These are phyloP conservation scores for Stegophylla sp. DNA, from an alignment of 2,888 invertebrate genomes.

Conservation along the genomic window DNA sequence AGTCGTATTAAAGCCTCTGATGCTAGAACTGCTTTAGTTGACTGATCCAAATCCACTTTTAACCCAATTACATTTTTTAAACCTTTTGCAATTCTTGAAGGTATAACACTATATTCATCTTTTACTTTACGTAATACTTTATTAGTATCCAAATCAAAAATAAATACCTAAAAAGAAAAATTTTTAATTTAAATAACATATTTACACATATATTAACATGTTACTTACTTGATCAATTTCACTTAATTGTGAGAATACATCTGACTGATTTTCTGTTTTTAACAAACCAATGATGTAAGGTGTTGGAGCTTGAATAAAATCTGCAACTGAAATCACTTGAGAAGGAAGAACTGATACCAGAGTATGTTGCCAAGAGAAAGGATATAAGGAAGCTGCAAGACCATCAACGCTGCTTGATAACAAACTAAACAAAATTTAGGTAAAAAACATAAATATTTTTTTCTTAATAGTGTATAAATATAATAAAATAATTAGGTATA, in stretches of 20 bases:
- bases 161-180: conserved; percentile 70
- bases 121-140: conserved; percentile 74
- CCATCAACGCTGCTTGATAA: conserved; percentile 80
- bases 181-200: neutral
- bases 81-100: conserved; percentile 74
- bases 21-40: conserved; percentile 70
- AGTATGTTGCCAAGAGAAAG: conserved; percentile 85
- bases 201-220: neutral
- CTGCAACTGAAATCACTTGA: conserved; percentile 67
- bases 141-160: conserved; percentile 76
- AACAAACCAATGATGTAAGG: conserved; percentile 80
- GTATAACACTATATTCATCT: conserved; percentile 80
- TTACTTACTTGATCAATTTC: conserved; percentile 69
- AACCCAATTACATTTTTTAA: conserved; percentile 70
- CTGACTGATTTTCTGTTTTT: conserved; percentile 63
- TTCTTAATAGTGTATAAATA: no score
- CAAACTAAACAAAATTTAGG: conserved; percentile 67
- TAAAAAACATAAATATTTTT: neutral
- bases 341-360: conserved; percentile 78
- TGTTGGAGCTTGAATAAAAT: conserved; percentile 75
- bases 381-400: conserved; percentile 77
- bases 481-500: no score
- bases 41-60: conserved; percentile 64
- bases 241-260: conserved; percentile 61
- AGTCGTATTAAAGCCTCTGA: conserved; percentile 80